A percentile compares a stretch with the other conserved stretches of the same genome.
phyloP scores from a whole-genome alignment of 2,113 vertebrate species.

The Cryptomyrus ogoouensis region DNA sequence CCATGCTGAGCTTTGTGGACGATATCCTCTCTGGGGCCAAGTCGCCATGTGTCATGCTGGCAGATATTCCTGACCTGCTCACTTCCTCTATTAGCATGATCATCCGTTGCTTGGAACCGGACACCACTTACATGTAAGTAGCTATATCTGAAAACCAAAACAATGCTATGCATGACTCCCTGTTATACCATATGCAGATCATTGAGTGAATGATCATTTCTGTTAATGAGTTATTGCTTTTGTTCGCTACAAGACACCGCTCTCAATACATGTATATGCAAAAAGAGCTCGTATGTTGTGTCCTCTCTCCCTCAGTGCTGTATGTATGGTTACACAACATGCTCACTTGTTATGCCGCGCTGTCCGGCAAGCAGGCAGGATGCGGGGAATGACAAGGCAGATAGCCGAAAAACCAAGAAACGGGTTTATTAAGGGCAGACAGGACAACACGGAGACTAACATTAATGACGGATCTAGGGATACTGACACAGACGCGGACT shows the following conservation, averaged over 20 bases:
- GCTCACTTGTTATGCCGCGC: too few relatives aligned
- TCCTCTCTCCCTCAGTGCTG: neutral
- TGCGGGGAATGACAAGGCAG: too few relatives aligned
- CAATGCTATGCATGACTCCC: neutral
- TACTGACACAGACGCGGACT: too few relatives aligned
- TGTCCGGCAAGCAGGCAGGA: too few relatives aligned
- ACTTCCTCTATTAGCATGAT: constrained; percentile 86
- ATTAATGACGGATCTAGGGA: too few relatives aligned
- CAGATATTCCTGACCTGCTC: constrained; percentile 83
- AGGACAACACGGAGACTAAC: too few relatives aligned
- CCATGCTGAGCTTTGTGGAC: constrained; percentile 89
- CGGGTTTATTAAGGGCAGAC: too few relatives aligned
- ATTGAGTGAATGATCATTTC: neutral
- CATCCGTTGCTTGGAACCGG: constrained; percentile 85
- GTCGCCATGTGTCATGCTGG: constrained; percentile 91
- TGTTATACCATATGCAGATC: neutral
- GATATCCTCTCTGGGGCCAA: constrained; percentile 94
- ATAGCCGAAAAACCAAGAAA: too few relatives aligned
- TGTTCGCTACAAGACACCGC: neutral
- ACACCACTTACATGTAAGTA: constrained; percentile 93
- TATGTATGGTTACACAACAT: neutral
- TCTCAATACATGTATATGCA: neutral
- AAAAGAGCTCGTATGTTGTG: neutral
- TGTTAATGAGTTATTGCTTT: neutral
- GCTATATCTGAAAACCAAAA: neutral